phyloP scores from a whole-genome alignment of 2,888 invertebrate species.

The Limnephilus lunatus region DNA sequence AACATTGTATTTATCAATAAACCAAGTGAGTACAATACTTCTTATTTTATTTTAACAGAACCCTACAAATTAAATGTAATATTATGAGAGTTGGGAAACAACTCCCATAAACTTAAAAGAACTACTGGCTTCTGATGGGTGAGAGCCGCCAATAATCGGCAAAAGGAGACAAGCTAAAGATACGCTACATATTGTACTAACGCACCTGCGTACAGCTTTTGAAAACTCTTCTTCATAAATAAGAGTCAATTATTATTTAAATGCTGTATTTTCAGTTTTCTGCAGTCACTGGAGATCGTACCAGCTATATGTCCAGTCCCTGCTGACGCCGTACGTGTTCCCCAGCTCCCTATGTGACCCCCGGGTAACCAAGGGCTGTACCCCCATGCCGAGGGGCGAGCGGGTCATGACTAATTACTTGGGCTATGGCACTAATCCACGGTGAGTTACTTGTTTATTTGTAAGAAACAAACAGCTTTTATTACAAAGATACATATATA shows the following conservation, averaged over 20 bases:
- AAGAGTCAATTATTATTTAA: background rate
- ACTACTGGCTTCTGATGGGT: no score
- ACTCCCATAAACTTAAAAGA: no score
- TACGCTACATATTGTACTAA: no score
- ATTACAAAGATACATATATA: background rate
- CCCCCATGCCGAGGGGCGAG: constrained; percentile 19
- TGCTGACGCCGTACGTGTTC: constrained; percentile 75
- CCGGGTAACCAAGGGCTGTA: background rate
- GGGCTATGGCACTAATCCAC: constrained; percentile 74
- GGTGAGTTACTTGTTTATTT: constrained; percentile 15
- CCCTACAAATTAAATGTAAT: no score
- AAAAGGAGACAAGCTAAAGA: no score
- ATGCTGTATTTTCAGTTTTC: constrained; percentile 73
- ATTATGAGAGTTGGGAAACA: no score
- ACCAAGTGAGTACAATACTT: no score
- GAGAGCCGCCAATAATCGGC: no score
- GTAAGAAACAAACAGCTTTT: background rate
- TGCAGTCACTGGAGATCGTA: constrained; percentile 83
- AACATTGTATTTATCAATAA: no score
- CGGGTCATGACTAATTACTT: constrained; percentile 69
- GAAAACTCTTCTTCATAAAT: background rate
- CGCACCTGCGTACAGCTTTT: background rate
- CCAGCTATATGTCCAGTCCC: constrained; percentile 79
- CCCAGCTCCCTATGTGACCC: constrained; percentile 72
- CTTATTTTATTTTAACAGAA: no score